Evolutionary conservation across 2,797 vertebrate genomes (phyloP).

Genomic region (Pelodytes ibericus): DNA sequence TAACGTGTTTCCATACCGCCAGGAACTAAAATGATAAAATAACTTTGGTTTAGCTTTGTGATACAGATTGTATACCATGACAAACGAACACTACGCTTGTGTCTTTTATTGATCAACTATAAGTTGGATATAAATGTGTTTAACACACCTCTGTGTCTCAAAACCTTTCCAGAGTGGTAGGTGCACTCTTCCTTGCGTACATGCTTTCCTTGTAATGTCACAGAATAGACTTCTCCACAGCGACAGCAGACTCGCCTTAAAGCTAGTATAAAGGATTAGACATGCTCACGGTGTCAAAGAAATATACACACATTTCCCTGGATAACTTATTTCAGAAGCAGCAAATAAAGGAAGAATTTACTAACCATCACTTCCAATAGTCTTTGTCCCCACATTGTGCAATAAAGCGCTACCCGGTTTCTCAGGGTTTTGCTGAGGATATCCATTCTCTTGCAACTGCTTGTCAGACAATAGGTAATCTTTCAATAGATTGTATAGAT

Average conservation of each 20-base stretch:
- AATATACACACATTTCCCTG: no score
- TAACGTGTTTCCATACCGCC: constrained; percentile 79
- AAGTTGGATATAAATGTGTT: no score
- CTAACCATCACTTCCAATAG: constrained; percentile 70
- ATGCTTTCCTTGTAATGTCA: constrained; percentile 74
- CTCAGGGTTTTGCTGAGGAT: constrained; percentile 72
- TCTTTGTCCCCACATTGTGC: constrained; percentile 67
- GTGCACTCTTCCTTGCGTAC: constrained; percentile 78
- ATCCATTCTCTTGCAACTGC: constrained; percentile 75
- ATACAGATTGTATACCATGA: no score
- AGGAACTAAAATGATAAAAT: constrained; percentile 67
- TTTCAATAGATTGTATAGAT: constrained; percentile 75
- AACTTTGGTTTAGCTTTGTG: no score
- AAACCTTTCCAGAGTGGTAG: constrained; percentile 79
- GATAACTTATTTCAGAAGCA: no score
- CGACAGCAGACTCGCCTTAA: constrained; percentile 79
- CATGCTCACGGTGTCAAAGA: no score
- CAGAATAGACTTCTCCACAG: constrained; percentile 77
- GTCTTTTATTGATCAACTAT: no score
- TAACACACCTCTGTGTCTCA: constrained; percentile 74
- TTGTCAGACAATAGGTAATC: constrained; percentile 76
- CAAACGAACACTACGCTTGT: no score
- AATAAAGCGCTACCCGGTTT: constrained; percentile 72
- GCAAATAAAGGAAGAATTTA: neutral
- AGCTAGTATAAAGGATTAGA: constrained; percentile 60